Evolutionary conservation across 2,797 vertebrate species (phyloP).

Genomic region (Calcarius lapponicus): DNA sequence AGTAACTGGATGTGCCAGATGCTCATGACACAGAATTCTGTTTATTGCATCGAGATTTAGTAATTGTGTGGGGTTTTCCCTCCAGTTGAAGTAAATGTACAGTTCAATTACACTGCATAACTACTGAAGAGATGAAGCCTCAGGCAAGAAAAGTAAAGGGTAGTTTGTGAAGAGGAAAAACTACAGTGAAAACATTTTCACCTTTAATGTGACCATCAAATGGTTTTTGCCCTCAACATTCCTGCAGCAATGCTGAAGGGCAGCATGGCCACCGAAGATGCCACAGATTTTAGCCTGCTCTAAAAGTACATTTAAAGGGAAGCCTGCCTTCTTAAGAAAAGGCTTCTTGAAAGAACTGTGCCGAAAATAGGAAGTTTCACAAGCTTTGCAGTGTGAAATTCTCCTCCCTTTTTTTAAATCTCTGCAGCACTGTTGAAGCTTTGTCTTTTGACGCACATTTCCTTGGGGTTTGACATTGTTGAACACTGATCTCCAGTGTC

Average conservation of each 20-base stretch:
- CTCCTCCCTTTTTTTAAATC: conserved; percentile 5
- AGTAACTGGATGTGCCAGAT: background rate
- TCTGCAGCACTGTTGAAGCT: background rate
- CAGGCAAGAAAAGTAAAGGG: conserved; percentile 1
- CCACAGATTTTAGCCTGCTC: background rate
- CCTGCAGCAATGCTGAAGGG: background rate
- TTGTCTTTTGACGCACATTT: conserved; percentile 3
- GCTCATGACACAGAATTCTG: background rate
- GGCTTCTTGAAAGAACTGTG: background rate
- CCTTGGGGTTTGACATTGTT: background rate
- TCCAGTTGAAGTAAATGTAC: background rate
- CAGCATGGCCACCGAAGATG: background rate
- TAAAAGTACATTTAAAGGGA: background rate
- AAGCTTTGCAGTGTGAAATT: conserved; percentile 16
- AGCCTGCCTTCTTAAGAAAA: background rate
- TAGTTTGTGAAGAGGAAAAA: background rate
- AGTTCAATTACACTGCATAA: background rate
- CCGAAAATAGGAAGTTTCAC: conserved; percentile 10
- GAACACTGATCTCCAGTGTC: background rate
- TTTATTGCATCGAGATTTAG: background rate
- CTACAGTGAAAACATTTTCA: background rate
- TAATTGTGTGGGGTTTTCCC: background rate
- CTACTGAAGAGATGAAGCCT: conserved; percentile 20
- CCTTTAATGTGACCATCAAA: conserved; percentile 22
- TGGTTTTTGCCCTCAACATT: background rate